Evolutionary conservation across 2,113 vertebrate species (phyloP), one percentile per base, ranked within the genome.

Genomic region (Phyllostomus hastatus): DNA sequence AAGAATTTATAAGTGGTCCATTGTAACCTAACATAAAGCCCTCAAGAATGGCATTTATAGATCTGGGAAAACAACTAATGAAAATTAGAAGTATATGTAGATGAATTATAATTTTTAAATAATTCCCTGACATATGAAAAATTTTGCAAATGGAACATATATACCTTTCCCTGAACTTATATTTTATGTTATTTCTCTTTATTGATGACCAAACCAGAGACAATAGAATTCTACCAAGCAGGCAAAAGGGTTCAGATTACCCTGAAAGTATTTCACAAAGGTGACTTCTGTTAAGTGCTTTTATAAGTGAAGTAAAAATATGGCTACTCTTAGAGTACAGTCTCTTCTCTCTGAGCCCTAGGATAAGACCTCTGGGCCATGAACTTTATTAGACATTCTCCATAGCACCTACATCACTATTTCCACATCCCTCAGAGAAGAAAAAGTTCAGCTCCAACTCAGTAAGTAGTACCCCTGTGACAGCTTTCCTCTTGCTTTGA

Each of bases 121-220:
- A 76, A 59, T 59, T 91, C 90, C 83, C 38, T 88, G 12, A 72
- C 1, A 41, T 75, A 80, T 15, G n/a, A 64, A 88, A 75, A 2
- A 80, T 59, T 80, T 92, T 93, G 54, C 26, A 69, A 84, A 66
- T 85, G 9, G 26, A 64, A 38, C 9, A 73, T 28, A 84, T 20
- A 81, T 12, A 35, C 10, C 7, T 48, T 95, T 41, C 24, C 41
- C 48, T 81, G 14, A 69, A 67, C 15, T 88, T 91, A 22, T 9
- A 59, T 76, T 82, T 97, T 83, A 22, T 90, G 19, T 89, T 88
- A 52, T 35, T 88, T 76, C 11, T 43, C 67, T 92, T 83, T 76
- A 52, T 41, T 83, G 19, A 16, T 57, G 48, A 70, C 90, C 54
- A 91, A 85, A 24, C 17, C 35, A 85, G 11, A 94, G 38, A 43